Base-by-base conservation (phyloP, 2,797 vertebrate species). In the Eidolon dupreanum region DNA sequence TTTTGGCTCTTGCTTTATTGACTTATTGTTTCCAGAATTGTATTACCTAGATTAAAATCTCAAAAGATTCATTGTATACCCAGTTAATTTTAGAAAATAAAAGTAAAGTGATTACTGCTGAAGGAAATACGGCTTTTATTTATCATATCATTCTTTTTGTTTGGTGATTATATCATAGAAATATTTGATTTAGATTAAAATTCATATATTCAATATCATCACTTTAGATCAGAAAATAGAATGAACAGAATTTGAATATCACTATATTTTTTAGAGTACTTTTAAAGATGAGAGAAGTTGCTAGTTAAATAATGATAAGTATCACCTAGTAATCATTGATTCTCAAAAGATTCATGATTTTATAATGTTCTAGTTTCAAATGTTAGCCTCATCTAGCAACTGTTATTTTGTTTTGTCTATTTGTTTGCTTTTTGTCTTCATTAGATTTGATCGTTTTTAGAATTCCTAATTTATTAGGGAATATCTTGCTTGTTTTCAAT, bases 61-160 rank as follows among this genome's bases (percentile, higher is more conserved):
- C 83, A 22, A 90, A 59, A 15, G 43, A 81, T 61, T 90, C 3
- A 63, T 74, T 70, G 71, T 90, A 66, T 93, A 1, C 5, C 5
- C 81, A 22, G 15, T 81, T 94, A 92, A 93, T 88, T 94, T 73
- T 78, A 59, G 26, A 93, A 96, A 93, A 74, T 68, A 93, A 41
- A 41, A 68, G 7, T 86, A 68, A 93, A 73, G 3, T 85, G 13
- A 94, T 70, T 90, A 83, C 16, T 77, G 24, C 16, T 61, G 9
- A 94, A 94, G 26, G 91, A 89, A 95, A 83, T 66, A 31, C 38
- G 3, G 6, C 43, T 57, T 85, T 71, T 75, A 79, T 75, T 79
- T 91, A 55, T 82, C 33, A 59, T 88, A 41, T 43, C 53, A 81
- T 46, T 90, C 36, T 24, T 86, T 88, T 96, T 63, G 66, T 51